Evolutionary conservation across 2,113 vertebrate species (phyloP).

Genomic region (Gorilla gorilla): DNA sequence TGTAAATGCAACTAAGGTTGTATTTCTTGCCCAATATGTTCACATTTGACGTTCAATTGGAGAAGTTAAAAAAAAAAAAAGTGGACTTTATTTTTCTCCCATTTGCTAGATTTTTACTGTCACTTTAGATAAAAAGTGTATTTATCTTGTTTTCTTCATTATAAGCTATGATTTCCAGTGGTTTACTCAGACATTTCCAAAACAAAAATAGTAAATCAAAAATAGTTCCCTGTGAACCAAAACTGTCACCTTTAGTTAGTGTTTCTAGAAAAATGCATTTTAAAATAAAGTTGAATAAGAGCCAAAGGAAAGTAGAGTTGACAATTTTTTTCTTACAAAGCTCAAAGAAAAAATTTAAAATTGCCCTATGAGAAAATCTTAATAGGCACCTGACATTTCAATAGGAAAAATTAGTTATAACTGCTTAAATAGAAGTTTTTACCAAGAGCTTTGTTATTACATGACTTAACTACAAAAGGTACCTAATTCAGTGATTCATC

Average conservation of each 20-base stretch:
- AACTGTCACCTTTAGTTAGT: conserved; percentile 56
- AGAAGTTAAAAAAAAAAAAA: conserved; percentile 57
- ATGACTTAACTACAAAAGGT: background rate
- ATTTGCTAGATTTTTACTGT: conserved; percentile 56
- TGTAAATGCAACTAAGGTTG: conserved; percentile 70
- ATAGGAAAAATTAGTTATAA: background rate
- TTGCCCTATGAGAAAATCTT: background rate
- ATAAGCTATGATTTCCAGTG: conserved; percentile 24
- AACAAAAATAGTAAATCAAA: conserved; percentile 58
- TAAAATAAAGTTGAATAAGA: conserved; percentile 44
- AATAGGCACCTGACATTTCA: background rate
- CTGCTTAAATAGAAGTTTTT: conserved; percentile 23
- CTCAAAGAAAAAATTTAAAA: conserved; percentile 10
- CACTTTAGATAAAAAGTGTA: conserved; percentile 51
- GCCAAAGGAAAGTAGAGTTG: background rate
- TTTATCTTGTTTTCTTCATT: conserved; percentile 56
- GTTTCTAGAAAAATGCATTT: conserved; percentile 58
- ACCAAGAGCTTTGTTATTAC: background rate
- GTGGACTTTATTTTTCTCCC: conserved; percentile 42
- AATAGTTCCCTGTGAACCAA: conserved; percentile 56
- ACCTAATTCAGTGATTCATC: background rate
- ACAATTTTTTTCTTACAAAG: background rate
- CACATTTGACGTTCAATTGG: conserved; percentile 38
- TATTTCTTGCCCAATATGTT: conserved; percentile 59
- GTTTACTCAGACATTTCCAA: conserved; percentile 54